A percentile compares a stretch with the other conserved stretches of the same genome.
phyloP scores from a whole-genome alignment of 2,797 vertebrate species.

The Acrossocheilus wenchowensis region DNA sequence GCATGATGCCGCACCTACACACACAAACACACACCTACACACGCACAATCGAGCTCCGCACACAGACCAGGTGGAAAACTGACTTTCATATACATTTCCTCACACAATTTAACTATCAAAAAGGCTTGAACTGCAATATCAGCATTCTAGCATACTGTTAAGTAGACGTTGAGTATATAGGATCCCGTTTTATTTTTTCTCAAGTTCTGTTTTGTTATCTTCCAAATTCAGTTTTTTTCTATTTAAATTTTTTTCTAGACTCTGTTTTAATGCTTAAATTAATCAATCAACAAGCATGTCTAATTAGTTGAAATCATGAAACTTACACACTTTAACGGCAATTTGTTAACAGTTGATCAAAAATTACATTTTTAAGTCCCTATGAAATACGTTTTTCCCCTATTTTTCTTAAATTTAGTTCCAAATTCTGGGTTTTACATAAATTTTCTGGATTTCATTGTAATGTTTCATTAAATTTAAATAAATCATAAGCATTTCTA shows the following conservation, averaged over 20 bases:
- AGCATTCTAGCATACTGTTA: not conserved
- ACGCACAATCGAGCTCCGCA: not conserved
- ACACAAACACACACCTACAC: slow-evolving; percentile 9
- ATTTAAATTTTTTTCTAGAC: not conserved
- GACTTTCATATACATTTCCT: not conserved
- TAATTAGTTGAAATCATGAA: not conserved
- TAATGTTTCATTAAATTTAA: too few relatives aligned
- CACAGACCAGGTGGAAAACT: not conserved
- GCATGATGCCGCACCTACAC: slow-evolving; percentile 25
- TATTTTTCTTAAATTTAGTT: too few relatives aligned
- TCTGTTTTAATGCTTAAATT: not conserved
- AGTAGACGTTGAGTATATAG: not conserved
- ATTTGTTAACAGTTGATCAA: not conserved
- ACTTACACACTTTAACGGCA: not conserved
- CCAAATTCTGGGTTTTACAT: too few relatives aligned
- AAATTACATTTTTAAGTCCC: not conserved
- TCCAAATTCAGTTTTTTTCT: not conserved
- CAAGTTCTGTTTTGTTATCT: too few relatives aligned
- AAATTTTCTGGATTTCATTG: too few relatives aligned
- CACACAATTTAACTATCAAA: not conserved
- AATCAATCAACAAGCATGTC: not conserved
- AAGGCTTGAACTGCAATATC: not conserved
- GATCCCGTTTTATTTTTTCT: not conserved
- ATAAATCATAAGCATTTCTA: too few relatives aligned
- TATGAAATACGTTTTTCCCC: not conserved